Percentiles rank a stretch among this genome's conserved stretches.
phyloP scores from a whole-genome alignment of 2,113 vertebrate genomes.

The Thermophis baileyi region DNA sequence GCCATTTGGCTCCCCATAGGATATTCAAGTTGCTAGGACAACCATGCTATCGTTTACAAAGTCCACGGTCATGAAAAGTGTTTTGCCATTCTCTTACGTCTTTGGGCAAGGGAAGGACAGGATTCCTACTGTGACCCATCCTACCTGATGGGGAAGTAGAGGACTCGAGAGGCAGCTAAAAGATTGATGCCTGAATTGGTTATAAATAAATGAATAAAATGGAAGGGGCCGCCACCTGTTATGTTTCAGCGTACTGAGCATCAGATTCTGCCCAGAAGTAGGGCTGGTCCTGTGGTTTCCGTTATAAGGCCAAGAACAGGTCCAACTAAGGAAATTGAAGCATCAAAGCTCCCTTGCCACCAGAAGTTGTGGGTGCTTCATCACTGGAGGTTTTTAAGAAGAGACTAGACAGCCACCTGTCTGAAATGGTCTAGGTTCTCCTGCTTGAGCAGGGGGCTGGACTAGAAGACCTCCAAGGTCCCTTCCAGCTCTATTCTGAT shows the following conservation, averaged over 20 bases:
- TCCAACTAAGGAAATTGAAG: neutral
- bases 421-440: neutral
- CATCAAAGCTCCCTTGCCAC: neutral
- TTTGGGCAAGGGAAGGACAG: conserved; percentile 27
- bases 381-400: neutral
- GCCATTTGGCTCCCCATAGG: conserved; percentile 31
- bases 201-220: neutral
- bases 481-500: neutral
- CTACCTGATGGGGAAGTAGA: neutral
- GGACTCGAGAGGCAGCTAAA: neutral
- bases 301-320: neutral
- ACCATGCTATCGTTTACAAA: conserved; percentile 31
- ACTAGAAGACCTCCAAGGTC: no score
- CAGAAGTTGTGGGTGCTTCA: neutral
- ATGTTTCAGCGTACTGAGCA: neutral
- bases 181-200: neutral
- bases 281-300: no score
- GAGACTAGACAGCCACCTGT: neutral
- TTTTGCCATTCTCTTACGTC: conserved; percentile 52
- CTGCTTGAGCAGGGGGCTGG: neutral
- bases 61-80: conserved; percentile 40
- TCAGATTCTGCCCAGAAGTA: neutral
- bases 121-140: neutral
- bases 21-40: conserved; percentile 62
- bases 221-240: neutral